These are phyloP conservation scores for Chlorops oryzae DNA, from an alignment of 1,140 invertebrate genomes.

Conservation along the genomic window DNA sequence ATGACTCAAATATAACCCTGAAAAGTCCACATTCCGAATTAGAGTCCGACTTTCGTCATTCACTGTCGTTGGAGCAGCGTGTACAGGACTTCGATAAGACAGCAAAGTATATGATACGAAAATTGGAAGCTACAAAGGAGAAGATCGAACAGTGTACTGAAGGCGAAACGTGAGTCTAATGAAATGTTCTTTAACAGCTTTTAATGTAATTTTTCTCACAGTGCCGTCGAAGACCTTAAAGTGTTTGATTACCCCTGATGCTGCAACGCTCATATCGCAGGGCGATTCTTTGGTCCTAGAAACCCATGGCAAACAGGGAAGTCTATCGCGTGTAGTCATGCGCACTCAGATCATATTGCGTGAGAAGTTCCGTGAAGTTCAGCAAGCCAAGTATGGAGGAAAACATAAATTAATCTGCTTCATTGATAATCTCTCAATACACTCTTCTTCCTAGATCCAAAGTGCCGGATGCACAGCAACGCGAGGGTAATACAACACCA, in stretches of 20 bases:
- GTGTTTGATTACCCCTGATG: constrained; percentile 62
- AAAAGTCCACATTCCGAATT: constrained; percentile 30
- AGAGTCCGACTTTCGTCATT: constrained; percentile 6
- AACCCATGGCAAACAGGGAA: constrained; percentile 51
- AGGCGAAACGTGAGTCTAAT: constrained; percentile 51
- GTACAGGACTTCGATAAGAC: constrained; percentile 53
- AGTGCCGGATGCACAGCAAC: constrained; percentile 14
- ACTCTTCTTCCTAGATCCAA: constrained; percentile 28
- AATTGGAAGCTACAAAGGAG: constrained; percentile 62
- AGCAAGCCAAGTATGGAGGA: constrained; percentile 43
- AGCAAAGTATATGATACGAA: constrained; percentile 58
- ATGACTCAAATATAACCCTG: constrained; percentile 38
- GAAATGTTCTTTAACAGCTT: neutral
- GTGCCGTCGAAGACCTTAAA: constrained; percentile 37
- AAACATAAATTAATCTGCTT: no score
- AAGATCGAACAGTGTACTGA: constrained; percentile 60
- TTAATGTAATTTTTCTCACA: neutral
- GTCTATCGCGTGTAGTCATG: constrained; percentile 40
- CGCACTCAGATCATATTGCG: constrained; percentile 39
- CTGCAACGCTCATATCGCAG: constrained; percentile 69
- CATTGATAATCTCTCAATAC: neutral
- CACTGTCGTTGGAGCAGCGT: constrained; percentile 29
- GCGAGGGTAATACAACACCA: neutral
- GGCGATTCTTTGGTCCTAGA: constrained; percentile 68
- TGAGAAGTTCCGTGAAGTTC: constrained; percentile 44